A percentile compares a stretch with the other conserved stretches of the same genome.
Conservation (phyloP, 2,888 invertebrate genomes). For the Pecten maximus region DNA sequence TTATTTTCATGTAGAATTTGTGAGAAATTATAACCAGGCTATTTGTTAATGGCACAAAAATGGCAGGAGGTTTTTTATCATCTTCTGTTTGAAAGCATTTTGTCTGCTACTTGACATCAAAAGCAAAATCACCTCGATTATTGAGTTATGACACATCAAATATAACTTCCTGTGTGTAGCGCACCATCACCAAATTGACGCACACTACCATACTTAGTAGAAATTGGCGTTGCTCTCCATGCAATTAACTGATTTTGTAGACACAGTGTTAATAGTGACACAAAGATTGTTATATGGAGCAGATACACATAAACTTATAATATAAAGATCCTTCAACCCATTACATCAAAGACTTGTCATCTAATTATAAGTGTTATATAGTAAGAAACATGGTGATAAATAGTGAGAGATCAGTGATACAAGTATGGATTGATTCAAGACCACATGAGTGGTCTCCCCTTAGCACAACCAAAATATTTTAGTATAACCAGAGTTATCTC, state of each 20-base stretch:
- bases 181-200: background rate
- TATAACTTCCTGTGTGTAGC: background rate
- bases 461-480: background rate
- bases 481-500: background rate
- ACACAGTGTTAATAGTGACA: background rate
- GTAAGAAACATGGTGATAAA: no score
- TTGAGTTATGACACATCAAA: constrained; percentile 1
- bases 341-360: background rate
- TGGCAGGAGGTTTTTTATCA: background rate
- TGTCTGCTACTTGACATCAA: background rate
- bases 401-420: no score
- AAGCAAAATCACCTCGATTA: background rate
- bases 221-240: background rate
- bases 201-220: background rate
- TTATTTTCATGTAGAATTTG: background rate
- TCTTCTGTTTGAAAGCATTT: background rate
- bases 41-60: background rate
- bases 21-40: background rate
- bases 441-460: background rate
- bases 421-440: background rate
- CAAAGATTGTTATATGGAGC: background rate
- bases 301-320: background rate
- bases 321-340: background rate
- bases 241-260: background rate
- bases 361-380: background rate